Evolutionary conservation across 2,888 invertebrate species (phyloP).

Genomic region (Stenodera caucasica): DNA sequence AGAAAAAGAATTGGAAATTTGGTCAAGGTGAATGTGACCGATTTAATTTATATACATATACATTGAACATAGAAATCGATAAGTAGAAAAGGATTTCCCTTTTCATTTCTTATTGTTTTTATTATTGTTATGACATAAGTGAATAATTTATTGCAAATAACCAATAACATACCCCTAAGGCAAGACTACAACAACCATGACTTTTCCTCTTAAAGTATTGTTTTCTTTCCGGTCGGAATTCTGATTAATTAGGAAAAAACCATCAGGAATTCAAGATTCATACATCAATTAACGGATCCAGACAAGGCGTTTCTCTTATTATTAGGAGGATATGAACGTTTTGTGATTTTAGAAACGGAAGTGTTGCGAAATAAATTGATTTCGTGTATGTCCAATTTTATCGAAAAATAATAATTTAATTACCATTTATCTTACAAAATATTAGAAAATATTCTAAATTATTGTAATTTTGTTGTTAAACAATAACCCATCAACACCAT

Average conservation of each 20-base stretch:
- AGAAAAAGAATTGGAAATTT: not conserved
- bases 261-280: too few species aligned
- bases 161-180: not conserved
- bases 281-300: too few species aligned
- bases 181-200: not conserved
- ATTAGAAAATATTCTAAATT: not conserved
- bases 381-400: not conserved
- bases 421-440: not conserved
- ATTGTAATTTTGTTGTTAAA: not conserved
- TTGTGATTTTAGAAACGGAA: not conserved
- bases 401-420: too few species aligned
- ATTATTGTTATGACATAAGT: not conserved
- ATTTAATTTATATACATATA: not conserved
- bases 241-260: not conserved
- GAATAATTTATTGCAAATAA: not conserved
- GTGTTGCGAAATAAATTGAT: not conserved
- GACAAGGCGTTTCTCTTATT: too few species aligned
- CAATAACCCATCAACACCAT: not conserved
- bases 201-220: not conserved
- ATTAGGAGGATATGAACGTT: slow-evolving; percentile 4
- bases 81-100: not conserved
- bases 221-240: not conserved
- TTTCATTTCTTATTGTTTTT: not conserved
- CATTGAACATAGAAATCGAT: not conserved
- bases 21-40: slow-evolving; percentile 1